A percentile compares a stretch with the other conserved stretches of the same genome.
phyloP scores from a whole-genome alignment of 2,797 vertebrate species.

The Lepus townsendii region DNA sequence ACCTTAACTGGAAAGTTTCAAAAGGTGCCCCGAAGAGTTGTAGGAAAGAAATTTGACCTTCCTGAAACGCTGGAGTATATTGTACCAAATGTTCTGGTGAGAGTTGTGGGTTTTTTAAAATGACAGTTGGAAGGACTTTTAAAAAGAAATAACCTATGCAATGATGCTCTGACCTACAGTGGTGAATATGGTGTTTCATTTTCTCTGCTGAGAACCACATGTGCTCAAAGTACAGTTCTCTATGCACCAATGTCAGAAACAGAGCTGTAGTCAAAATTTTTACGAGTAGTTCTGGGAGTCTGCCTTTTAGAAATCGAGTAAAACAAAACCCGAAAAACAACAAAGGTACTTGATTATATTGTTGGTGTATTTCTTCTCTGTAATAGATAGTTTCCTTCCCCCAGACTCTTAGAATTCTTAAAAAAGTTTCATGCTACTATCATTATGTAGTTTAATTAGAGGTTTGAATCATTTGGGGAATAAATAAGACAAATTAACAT shows the following conservation, averaged over 20 bases:
- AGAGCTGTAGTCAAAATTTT: constrained; percentile 18
- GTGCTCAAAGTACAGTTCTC: constrained; percentile 32
- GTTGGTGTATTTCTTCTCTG: not conserved
- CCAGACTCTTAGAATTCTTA: constrained; percentile 23
- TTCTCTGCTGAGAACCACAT: not conserved
- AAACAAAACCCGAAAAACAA: not conserved
- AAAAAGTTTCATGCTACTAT: not conserved
- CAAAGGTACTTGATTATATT: not conserved
- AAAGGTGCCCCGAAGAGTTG: constrained; percentile 56
- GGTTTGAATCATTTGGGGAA: constrained; percentile 34
- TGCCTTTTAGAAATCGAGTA: constrained; percentile 45
- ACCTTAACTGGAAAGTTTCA: constrained; percentile 64
- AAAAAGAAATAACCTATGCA: constrained; percentile 40
- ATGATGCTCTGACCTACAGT: not conserved
- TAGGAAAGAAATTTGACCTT: constrained; percentile 70
- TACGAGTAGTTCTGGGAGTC: not conserved
- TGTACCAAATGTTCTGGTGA: constrained; percentile 55
- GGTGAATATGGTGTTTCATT: not conserved
- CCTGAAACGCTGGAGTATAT: not conserved
- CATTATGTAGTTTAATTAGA: constrained; percentile 31
- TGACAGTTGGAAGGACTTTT: constrained; percentile 66
- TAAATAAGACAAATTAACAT: constrained; percentile 7
- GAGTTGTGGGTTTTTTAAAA: constrained; percentile 65
- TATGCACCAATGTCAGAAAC: constrained; percentile 18
- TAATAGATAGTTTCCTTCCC: not conserved